Evolutionary conservation across 2,113 vertebrate genomes (phyloP).

Genomic region (Podiceps cristatus): DNA sequence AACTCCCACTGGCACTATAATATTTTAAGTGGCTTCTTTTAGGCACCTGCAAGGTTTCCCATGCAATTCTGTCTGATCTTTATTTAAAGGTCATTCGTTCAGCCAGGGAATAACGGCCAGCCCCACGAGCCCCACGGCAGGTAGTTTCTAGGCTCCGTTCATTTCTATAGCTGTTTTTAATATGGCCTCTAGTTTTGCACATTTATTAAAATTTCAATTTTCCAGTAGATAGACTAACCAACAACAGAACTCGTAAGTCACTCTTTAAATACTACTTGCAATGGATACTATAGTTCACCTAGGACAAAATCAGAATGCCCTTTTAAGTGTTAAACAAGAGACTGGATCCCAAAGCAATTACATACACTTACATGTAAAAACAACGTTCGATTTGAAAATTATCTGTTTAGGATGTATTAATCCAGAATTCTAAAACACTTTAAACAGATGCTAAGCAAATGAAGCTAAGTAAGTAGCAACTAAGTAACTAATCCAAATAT

Average conservation of each 20-base stretch:
- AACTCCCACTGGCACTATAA: slow-evolving; percentile 29
- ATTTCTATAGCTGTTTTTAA: background rate
- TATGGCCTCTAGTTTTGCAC: background rate
- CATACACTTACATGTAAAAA: background rate
- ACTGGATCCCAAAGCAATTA: background rate
- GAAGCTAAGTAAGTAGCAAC: background rate
- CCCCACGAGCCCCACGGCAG: background rate
- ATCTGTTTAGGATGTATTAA: background rate
- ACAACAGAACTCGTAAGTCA: background rate
- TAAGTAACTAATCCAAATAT: background rate
- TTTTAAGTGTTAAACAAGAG: background rate
- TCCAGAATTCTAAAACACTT: background rate
- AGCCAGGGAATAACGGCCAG: background rate
- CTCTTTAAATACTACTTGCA: background rate
- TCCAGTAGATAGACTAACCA: background rate
- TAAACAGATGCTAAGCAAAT: background rate
- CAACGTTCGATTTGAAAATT: background rate
- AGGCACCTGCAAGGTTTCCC: slow-evolving; percentile 9
- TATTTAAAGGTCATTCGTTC: slow-evolving; percentile 46
- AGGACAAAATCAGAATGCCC: background rate
- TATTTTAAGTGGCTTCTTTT: slow-evolving; percentile 15
- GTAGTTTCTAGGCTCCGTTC: background rate
- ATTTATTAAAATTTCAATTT: background rate
- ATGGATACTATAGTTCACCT: background rate
- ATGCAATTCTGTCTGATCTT: slow-evolving; percentile 37